Conservation (phyloP, 2,113 vertebrate genomes). For the Hippolais icterina region DNA sequence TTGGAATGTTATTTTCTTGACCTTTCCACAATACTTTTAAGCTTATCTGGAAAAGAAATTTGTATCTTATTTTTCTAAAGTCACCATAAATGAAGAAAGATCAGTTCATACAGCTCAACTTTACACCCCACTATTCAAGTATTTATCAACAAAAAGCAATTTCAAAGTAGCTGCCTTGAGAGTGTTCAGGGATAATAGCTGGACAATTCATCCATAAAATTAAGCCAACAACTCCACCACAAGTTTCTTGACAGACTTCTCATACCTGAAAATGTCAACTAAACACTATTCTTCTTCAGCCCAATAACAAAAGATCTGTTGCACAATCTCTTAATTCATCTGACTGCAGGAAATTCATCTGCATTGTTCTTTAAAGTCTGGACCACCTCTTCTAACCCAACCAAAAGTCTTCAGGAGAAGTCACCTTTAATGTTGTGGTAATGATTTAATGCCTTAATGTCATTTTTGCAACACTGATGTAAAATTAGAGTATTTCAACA, state of each 20-base stretch:
- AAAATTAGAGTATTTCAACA: not conserved
- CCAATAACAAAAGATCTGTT: not conserved
- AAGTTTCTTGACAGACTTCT: slow-evolving; percentile 5
- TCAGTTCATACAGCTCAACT: not conserved
- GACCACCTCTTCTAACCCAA: not conserved
- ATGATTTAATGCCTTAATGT: not conserved
- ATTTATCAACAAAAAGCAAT: slow-evolving; percentile 52
- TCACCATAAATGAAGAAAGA: slow-evolving; percentile 3
- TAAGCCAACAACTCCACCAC: slow-evolving; percentile 13
- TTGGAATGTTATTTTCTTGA: not conserved
- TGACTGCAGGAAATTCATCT: not conserved
- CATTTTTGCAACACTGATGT: not conserved
- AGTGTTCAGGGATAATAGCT: not conserved
- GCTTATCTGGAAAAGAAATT: not conserved
- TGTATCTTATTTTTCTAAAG: slow-evolving; percentile 9
- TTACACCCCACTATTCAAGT: not conserved
- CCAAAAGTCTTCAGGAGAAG: not conserved
- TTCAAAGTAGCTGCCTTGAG: slow-evolving; percentile 9
- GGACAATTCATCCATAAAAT: slow-evolving; percentile 50
- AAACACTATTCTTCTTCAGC: not conserved
- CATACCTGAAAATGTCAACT: not conserved
- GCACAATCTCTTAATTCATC: not conserved
- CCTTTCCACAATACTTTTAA: not conserved
- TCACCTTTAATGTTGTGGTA: not conserved
- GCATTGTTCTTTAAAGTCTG: not conserved